Percentiles rank a stretch among this genome's conserved stretches.
Evolutionary conservation across 2,113 vertebrate genomes (phyloP).

Genomic region (Sialia sialis): DNA sequence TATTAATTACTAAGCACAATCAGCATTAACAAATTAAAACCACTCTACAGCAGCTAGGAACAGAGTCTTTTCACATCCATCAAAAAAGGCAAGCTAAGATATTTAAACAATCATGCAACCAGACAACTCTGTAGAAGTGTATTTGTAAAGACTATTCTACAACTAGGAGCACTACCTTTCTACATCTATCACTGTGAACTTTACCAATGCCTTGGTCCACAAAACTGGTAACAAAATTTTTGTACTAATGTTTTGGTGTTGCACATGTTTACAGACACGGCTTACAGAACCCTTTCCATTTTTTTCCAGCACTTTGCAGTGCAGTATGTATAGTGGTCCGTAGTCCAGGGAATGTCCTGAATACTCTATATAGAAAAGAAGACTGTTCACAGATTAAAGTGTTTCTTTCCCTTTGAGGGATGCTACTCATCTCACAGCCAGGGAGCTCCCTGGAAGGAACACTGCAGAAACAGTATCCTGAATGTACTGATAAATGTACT

Average conservation of each 20-base stretch:
- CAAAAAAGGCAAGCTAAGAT: background rate
- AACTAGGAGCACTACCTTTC: background rate
- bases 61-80: background rate
- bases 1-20: background rate
- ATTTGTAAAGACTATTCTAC: background rate
- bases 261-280: background rate
- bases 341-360: fast-evolving
- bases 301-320: background rate
- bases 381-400: background rate
- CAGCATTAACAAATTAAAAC: background rate
- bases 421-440: background rate
- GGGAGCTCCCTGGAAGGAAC: background rate
- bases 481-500: background rate
- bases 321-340: background rate
- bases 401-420: background rate
- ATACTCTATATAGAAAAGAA: background rate
- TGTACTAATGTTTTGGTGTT: background rate
- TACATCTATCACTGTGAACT: background rate
- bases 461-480: background rate
- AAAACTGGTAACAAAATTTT: background rate
- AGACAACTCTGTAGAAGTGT: background rate
- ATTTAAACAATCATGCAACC: background rate
- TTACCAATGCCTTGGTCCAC: background rate
- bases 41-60: background rate
- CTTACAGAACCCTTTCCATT: background rate